phyloP scores from a whole-genome alignment of 2,888 invertebrate genomes.

The Bombylius major region DNA sequence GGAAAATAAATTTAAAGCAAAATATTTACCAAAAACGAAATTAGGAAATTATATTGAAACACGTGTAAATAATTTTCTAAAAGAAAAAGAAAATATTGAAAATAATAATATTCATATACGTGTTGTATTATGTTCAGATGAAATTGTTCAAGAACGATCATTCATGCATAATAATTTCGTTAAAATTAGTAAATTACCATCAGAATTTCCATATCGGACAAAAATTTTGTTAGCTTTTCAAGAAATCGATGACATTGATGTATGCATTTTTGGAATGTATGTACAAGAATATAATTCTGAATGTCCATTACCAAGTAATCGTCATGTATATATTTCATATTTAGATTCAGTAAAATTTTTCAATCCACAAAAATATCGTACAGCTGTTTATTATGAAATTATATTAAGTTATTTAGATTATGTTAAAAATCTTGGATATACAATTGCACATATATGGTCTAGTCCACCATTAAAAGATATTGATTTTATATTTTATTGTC shows the following conservation, averaged over 20 bases:
- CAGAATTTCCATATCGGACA: conserved; percentile 92
- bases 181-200: conserved; percentile 71
- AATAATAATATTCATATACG: conserved; percentile 97
- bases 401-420: conserved; percentile 97
- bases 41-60: conserved; percentile 95
- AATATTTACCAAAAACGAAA: conserved; percentile 85
- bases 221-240: conserved; percentile 99
- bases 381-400: conserved; percentile 98
- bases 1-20: conserved; percentile 96
- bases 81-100: conserved; percentile 93
- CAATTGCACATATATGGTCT: conserved; percentile 99
- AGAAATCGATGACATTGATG: conserved; percentile 95
- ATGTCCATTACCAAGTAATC: conserved; percentile 85
- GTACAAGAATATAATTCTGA: conserved; percentile 99
- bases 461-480: conserved; percentile 99
- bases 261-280: conserved; percentile 99
- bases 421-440: conserved; percentile 94
- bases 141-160: conserved; percentile 97
- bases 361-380: conserved; percentile 90
- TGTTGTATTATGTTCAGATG: conserved; percentile 95
- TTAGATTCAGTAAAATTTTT: conserved; percentile 99
- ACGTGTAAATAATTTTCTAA: conserved; percentile 91
- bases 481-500: conserved; percentile 99
- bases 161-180: conserved; percentile 89
- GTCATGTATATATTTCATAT: conserved; percentile 98